These are phyloP conservation scores for Sebastes hubbsi DNA, from an alignment of 2,797 vertebrate species.

Conservation along the genomic window DNA sequence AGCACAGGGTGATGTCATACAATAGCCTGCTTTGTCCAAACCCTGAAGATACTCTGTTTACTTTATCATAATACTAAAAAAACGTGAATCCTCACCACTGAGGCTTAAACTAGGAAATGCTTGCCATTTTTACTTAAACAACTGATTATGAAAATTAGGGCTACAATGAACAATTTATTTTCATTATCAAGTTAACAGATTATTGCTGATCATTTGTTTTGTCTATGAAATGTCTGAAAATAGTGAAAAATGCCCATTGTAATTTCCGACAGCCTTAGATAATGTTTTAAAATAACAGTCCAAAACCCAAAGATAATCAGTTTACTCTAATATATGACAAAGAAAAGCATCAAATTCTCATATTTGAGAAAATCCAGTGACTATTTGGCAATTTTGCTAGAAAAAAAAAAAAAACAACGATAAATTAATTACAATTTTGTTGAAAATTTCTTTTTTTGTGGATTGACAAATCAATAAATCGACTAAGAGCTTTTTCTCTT, in stretches of 20 bases:
- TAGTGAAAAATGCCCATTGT: accelerated
- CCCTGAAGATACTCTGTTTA: background rate
- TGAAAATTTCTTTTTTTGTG: background rate
- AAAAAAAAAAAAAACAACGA: too few species aligned
- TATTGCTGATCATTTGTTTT: background rate
- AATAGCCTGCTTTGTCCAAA: background rate
- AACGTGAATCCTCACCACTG: background rate
- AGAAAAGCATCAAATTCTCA: background rate
- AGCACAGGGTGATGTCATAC: background rate
- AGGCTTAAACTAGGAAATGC: background rate
- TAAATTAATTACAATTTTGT: background rate
- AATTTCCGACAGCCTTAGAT: background rate
- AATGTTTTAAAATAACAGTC: too few species aligned
- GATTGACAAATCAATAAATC: background rate
- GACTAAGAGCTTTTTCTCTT: background rate
- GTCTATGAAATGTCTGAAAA: background rate
- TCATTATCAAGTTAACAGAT: too few species aligned
- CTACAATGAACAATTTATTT: background rate
- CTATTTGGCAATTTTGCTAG: background rate
- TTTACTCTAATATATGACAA: background rate
- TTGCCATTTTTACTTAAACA: background rate
- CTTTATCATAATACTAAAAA: background rate
- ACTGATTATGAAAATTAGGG: background rate
- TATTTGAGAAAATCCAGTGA: background rate
- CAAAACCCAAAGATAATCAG: background rate